These are phyloP conservation scores for Podarcis cretensis DNA, from an alignment of 2,113 vertebrate genomes.

Conservation along the genomic window DNA sequence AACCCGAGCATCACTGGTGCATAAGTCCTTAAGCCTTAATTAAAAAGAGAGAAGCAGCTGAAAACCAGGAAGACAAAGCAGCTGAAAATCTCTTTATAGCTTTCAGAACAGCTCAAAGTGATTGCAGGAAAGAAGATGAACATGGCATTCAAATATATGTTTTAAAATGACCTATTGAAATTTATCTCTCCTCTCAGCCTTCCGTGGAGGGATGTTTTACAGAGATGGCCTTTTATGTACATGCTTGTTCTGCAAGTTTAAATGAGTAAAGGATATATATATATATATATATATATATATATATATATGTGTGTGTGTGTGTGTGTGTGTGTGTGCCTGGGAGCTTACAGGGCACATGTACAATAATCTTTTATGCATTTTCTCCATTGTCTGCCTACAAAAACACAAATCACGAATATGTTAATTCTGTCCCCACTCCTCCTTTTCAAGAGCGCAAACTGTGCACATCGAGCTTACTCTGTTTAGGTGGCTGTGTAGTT, in stretches of 20 bases:
- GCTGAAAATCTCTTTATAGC: slow-evolving; percentile 64
- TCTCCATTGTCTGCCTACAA: accelerated
- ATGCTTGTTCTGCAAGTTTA: neutral
- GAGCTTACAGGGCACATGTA: neutral
- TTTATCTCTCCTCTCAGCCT: slow-evolving; percentile 32
- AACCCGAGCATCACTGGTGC: slow-evolving; percentile 63
- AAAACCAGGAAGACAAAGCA: slow-evolving; percentile 71
- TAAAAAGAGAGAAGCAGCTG: slow-evolving; percentile 63
- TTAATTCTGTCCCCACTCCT: neutral
- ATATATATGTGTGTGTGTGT: no score
- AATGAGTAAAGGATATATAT: neutral
- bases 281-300: neutral
- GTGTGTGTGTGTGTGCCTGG: neutral
- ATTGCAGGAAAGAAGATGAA: slow-evolving; percentile 40
- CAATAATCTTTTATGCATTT: neutral
- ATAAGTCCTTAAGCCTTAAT: slow-evolving; percentile 77
- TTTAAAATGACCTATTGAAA: slow-evolving; percentile 53
- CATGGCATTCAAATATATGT: neutral
- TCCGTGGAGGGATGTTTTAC: slow-evolving; percentile 10
- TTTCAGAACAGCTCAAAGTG: slow-evolving; percentile 35
- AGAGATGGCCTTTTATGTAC: slow-evolving; percentile 24
- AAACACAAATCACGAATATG: accelerated
- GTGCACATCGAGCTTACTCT: neutral
- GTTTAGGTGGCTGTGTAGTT: neutral
- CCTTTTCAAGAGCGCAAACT: neutral